A percentile compares a stretch with the other conserved stretches of the same genome.
These are phyloP conservation scores for Tetraneura akinire DNA, from an alignment of 1,140 invertebrate species.

Conservation along the genomic window DNA sequence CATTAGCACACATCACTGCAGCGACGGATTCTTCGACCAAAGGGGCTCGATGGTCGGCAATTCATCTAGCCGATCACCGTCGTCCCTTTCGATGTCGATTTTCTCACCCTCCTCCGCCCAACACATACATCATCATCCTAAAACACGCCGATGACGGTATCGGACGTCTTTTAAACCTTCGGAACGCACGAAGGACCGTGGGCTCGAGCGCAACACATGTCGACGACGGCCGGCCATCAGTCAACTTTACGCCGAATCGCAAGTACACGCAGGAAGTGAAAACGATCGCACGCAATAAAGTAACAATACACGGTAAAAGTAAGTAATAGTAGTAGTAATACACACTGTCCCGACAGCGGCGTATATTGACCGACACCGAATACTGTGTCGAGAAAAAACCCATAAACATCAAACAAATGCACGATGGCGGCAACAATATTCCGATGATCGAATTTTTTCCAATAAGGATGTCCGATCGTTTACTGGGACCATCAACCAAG, in stretches of 20 bases:
- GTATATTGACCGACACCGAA: slow-evolving; percentile 12
- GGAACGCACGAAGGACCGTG: neutral
- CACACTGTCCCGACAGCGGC: neutral
- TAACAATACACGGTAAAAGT: neutral
- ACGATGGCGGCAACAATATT: neutral
- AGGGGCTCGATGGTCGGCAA: neutral
- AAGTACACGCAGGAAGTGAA: neutral
- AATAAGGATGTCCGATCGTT: slow-evolving; percentile 39
- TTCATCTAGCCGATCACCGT: slow-evolving; percentile 28
- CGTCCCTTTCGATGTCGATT: neutral
- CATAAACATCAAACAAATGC: slow-evolving; percentile 42
- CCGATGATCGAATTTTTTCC: neutral
- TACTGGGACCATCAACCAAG: neutral
- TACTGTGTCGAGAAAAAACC: slow-evolving; percentile 16
- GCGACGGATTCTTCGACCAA: neutral
- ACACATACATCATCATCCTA: neutral
- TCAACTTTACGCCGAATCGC: slow-evolving; percentile 4
- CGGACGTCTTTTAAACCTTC: neutral
- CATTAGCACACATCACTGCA: slow-evolving; percentile 17
- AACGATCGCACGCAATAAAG: neutral
- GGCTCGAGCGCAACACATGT: slow-evolving; percentile 38
- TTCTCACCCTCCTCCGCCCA: neutral
- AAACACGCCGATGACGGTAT: neutral
- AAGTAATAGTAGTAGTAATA: neutral
- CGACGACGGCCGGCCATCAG: slow-evolving; percentile 42